A percentile compares a stretch with the other conserved stretches of the same genome.
Conservation (phyloP, 2,888 invertebrate genomes). For the Buathra laborator region DNA sequence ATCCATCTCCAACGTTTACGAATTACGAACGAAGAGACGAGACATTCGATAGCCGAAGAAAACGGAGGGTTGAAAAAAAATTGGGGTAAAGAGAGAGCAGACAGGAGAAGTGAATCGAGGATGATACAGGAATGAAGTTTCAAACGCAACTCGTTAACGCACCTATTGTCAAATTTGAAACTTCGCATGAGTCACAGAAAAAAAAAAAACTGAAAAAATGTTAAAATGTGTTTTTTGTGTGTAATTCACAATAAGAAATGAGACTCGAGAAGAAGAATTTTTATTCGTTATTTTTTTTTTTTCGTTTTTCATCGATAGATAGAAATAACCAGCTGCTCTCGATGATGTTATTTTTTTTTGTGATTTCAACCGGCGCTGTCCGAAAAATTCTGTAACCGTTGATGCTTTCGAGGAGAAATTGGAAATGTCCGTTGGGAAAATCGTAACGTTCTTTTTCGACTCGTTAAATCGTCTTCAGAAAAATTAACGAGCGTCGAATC, state of each 20-base stretch:
- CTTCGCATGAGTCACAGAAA: background rate
- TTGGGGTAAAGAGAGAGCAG: slow-evolving; percentile 46
- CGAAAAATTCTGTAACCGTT: background rate
- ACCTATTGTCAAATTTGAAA: slow-evolving; percentile 73
- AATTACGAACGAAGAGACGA: slow-evolving; percentile 28
- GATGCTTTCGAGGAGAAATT: background rate
- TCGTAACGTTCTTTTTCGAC: background rate
- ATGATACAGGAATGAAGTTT: slow-evolving; percentile 58
- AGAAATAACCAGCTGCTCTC: slow-evolving; percentile 1
- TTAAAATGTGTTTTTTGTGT: too few species aligned
- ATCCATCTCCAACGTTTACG: slow-evolving; percentile 25
- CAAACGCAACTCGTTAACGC: slow-evolving; percentile 81
- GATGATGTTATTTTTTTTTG: background rate
- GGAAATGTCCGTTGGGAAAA: background rate
- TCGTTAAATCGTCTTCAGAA: background rate
- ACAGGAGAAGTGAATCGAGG: slow-evolving; percentile 69
- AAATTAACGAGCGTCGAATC: background rate
- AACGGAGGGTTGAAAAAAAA: slow-evolving; percentile 61
- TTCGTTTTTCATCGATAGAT: slow-evolving; percentile 4
- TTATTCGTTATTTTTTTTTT: slow-evolving; percentile 1
- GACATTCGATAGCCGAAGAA: slow-evolving; percentile 60
- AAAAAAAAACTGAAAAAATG: slow-evolving; percentile 18
- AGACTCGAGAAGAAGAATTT: background rate
- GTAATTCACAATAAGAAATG: too few species aligned
- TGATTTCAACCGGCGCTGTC: background rate